These are phyloP conservation scores for Tachyglossus aculeatus DNA, from an alignment of 2,797 vertebrate genomes.

Conservation along the genomic window DNA sequence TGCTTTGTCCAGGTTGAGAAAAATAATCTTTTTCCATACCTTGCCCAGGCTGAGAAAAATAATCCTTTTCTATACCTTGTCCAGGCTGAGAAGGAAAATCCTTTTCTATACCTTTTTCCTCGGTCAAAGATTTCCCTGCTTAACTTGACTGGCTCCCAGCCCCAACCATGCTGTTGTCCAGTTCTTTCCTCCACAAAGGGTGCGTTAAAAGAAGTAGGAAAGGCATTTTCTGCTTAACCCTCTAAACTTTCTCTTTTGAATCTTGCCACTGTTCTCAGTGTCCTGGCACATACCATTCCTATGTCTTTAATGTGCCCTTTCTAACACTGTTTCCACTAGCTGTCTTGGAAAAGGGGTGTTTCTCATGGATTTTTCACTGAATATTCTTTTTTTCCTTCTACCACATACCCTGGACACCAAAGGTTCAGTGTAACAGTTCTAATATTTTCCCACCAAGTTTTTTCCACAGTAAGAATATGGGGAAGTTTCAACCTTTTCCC, in stretches of 20 bases:
- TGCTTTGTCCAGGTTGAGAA: too few species aligned
- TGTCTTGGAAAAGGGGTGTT: background rate
- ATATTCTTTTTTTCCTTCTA: slow-evolving; percentile 15
- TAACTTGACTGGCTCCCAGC: too few species aligned
- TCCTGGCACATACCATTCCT: background rate
- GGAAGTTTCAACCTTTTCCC: slow-evolving; percentile 27
- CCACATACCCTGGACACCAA: slow-evolving; percentile 35
- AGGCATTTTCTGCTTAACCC: slow-evolving; percentile 5
- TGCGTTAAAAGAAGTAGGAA: background rate
- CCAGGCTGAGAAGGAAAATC: too few species aligned
- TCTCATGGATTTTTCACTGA: slow-evolving; percentile 20
- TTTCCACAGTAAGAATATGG: slow-evolving; percentile 11
- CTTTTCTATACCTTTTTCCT: too few species aligned
- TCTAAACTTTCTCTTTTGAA: background rate
- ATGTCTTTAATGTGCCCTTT: slow-evolving; percentile 11
- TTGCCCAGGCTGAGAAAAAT: too few species aligned
- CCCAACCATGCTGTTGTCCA: too few species aligned
- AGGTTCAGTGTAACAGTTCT: background rate
- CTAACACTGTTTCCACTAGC: slow-evolving; percentile 25
- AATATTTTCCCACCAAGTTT: slow-evolving; percentile 41
- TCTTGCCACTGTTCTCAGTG: background rate
- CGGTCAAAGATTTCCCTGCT: too few species aligned
- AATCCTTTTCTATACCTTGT: too few species aligned
- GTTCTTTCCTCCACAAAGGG: background rate
- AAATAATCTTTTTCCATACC: too few species aligned